Evolutionary conservation across 1,140 invertebrate genomes (phyloP), one percentile per base, ranked within the genome.

Genomic region (Megalopta genalis): DNA sequence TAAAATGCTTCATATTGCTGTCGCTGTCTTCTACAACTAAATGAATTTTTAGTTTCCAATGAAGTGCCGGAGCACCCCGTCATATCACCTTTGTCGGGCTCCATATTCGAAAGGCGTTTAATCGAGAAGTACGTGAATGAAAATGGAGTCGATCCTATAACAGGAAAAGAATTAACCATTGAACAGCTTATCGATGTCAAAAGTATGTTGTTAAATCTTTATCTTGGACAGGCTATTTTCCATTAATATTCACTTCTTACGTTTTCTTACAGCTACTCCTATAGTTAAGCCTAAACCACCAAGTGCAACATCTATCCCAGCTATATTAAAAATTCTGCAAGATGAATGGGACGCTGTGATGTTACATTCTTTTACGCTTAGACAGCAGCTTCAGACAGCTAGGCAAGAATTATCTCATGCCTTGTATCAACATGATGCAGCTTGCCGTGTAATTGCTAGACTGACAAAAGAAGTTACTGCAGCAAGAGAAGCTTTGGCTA

Each of bases 311-410:
- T 99, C 98, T 83, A 99, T 99, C 90, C 99, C 99, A 65, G 98
- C 98, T 1, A 98, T 99, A 82, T 93, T 99, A 60, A 99, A 99
- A 94, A 96, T 97, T 65, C 94, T 99, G 83, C 99, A 99, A 93
- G 99, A 99, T 94, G 99, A 99, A 94, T 99, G 99, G 99, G 99
- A 99, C 95, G 98, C 99, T 3, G 96, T 99, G 18, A 99, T 99
- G 99, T 93, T 99, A 76, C 98, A 99, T 90, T 95, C 97, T 87
- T 99, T 99, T 89, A 99, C 98, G 62, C 95, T 99, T 82, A 94
- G 98, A 72, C 98, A 99, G 89, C 99, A 99, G 90, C 92, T 99
- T 62, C 98, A 99, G 93, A 99, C 98, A 42, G 98, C 98, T 52
- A 94, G 99, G 84, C 90, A 95, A 93, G 98, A 99, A 93, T 88